phyloP scores from a whole-genome alignment of 2,888 invertebrate genomes.

The Acanthoscelides obtectus region DNA sequence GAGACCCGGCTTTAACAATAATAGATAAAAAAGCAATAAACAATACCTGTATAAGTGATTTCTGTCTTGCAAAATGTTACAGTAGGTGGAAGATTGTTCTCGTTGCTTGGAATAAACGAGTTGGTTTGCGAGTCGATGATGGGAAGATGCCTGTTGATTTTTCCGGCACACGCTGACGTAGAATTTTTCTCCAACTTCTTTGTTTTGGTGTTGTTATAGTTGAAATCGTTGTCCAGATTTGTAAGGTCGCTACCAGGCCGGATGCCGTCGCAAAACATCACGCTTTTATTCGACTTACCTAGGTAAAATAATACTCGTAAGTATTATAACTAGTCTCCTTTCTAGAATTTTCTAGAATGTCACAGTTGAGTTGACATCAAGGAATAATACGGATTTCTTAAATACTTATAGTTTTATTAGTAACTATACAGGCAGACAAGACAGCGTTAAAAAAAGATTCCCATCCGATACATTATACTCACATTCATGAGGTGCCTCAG shows the following conservation, averaged over 20 bases:
- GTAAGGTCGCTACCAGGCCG: conserved; percentile 82
- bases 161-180: conserved; percentile 9
- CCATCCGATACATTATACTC: too few species aligned
- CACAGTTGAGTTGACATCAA: too few species aligned
- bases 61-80: conserved; percentile 50
- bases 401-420: too few species aligned
- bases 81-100: conserved; percentile 54
- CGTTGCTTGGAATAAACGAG: conserved; percentile 54
- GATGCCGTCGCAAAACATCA: conserved; percentile 87
- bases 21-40: not conserved
- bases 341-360: too few species aligned
- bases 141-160: conserved; percentile 40
- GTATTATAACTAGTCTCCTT: too few species aligned
- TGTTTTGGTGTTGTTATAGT: conserved; percentile 34
- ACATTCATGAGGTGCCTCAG: too few species aligned
- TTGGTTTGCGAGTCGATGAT: conserved; percentile 51
- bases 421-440: too few species aligned
- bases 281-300: conserved; percentile 61
- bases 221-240: conserved; percentile 63
- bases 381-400: too few species aligned
- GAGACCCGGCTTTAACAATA: too few species aligned
- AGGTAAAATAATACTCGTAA: not conserved
- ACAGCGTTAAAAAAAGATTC: too few species aligned
- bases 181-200: conserved; percentile 20
- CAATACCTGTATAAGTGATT: not conserved